Conservation (phyloP, 2,888 invertebrate species). For the Cremastinae sp. region DNA sequence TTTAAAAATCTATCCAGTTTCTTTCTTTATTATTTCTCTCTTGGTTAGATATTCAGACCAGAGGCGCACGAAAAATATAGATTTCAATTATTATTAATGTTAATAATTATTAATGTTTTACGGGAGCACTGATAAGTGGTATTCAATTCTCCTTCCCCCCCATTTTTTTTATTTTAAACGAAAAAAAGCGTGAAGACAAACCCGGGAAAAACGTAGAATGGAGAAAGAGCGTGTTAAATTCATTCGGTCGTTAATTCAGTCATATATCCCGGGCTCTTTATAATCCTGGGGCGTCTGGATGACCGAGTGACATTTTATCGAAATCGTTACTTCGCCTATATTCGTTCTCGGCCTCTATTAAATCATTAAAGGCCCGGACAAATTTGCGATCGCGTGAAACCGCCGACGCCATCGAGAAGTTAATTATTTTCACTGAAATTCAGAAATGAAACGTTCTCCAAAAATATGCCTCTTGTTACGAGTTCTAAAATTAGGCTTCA, state of each 20-base stretch:
- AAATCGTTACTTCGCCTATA: slow-evolving; percentile 60
- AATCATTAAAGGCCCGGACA: slow-evolving; percentile 51
- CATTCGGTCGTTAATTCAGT: slow-evolving; percentile 5
- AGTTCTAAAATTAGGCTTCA: too few relatives aligned
- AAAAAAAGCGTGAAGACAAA: slow-evolving; percentile 13
- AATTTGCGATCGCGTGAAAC: slow-evolving; percentile 12
- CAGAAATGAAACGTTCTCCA: too few relatives aligned
- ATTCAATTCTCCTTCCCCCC: neutral
- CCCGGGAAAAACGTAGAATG: neutral
- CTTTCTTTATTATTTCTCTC: too few relatives aligned
- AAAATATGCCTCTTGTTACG: too few relatives aligned
- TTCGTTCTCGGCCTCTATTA: slow-evolving; percentile 44
- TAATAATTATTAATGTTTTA: too few relatives aligned
- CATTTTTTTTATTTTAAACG: neutral
- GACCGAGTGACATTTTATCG: slow-evolving; percentile 73
- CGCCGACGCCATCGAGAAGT: neutral
- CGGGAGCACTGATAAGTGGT: neutral
- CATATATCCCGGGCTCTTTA: neutral
- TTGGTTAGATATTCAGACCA: too few relatives aligned
- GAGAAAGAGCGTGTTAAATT: slow-evolving; percentile 24
- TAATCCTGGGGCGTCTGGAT: slow-evolving; percentile 49
- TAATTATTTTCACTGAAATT: slow-evolving; percentile 10
- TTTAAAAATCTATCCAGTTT: too few relatives aligned
- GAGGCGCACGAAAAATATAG: too few relatives aligned
- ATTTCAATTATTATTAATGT: too few relatives aligned